These are phyloP conservation scores for Drosophila maculinotata DNA, from an alignment of 2,888 invertebrate species.

Conservation along the genomic window DNA sequence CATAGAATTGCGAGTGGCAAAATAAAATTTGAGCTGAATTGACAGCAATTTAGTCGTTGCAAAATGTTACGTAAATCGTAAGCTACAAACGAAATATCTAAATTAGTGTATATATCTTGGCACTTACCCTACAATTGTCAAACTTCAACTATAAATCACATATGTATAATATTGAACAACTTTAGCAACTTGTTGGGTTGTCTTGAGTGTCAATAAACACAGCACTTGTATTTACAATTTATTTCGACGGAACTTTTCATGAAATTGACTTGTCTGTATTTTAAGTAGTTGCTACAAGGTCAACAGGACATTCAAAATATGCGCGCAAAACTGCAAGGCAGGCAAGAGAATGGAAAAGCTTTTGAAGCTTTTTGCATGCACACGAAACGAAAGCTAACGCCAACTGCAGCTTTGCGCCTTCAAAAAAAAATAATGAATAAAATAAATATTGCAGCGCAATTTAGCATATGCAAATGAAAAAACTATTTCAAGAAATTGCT, in stretches of 20 bases:
- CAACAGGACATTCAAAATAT: slow-evolving; percentile 19
- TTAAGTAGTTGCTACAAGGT: not conserved
- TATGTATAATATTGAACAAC: not conserved
- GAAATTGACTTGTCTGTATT: not conserved
- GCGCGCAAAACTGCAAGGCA: slow-evolving; percentile 51
- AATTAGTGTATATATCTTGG: not conserved
- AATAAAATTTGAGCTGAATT: not conserved
- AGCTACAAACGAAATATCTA: not conserved
- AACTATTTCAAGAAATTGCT: not conserved
- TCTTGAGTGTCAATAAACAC: slow-evolving; percentile 14
- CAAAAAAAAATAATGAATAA: slow-evolving; percentile 7
- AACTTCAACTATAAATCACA: slow-evolving; percentile 21
- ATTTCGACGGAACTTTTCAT: slow-evolving; percentile 23
- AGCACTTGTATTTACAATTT: slow-evolving; percentile 11
- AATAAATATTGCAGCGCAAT: not conserved
- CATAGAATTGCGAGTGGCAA: slow-evolving; percentile 5
- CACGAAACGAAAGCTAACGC: slow-evolving; percentile 46
- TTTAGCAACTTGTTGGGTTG: not conserved
- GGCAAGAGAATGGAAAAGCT: slow-evolving; percentile 46
- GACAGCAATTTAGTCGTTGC: slow-evolving; percentile 10
- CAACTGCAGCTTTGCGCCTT: slow-evolving; percentile 46
- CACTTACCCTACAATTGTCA: slow-evolving; percentile 21
- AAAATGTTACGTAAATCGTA: not conserved
- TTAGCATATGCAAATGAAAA: slow-evolving; percentile 8
- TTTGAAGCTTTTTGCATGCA: slow-evolving; percentile 41